Conservation (phyloP, 2,113 vertebrate species). For the Odontophorus gujanensis region DNA sequence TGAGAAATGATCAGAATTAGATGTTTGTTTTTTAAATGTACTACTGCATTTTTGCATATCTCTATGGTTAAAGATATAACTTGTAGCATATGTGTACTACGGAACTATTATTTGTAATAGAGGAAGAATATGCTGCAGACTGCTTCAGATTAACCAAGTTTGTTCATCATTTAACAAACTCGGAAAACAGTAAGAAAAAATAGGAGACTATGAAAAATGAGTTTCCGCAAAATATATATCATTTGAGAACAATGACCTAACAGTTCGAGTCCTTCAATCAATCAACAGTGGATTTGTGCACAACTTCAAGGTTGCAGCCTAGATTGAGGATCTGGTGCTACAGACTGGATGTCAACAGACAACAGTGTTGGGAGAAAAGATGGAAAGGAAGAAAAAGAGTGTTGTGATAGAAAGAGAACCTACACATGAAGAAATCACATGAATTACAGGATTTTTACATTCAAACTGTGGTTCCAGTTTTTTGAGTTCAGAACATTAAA, state of each 20-base stretch:
- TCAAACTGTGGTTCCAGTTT: neutral
- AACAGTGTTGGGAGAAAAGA: fast-evolving
- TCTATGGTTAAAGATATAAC: neutral
- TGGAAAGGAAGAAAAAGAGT: neutral
- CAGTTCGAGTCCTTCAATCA: neutral
- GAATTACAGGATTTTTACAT: neutral
- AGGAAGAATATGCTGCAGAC: neutral
- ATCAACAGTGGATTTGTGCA: neutral
- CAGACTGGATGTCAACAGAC: neutral
- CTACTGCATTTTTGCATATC: neutral
- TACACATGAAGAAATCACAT: neutral
- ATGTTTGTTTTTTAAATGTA: neutral
- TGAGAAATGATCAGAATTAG: neutral
- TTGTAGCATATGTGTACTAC: neutral
- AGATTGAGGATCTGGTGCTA: neutral
- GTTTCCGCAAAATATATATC: neutral
- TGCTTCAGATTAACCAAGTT: neutral
- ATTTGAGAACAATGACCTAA: neutral
- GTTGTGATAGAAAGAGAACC: neutral
- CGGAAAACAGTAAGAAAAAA: neutral
- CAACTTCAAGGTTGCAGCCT: fast-evolving
- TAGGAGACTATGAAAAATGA: neutral
- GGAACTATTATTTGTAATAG: neutral
- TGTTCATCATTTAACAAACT: neutral
- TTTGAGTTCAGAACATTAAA: neutral